These are phyloP conservation scores for Apis mellifera DNA, from an alignment of 1,140 invertebrate genomes.

Conservation along the genomic window Amel_HAv3.1 CM009943.2:2424001-2424500, in stretches of 20 bases:
- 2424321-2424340: conserved; percentile 82
- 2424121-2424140: conserved; percentile 85
- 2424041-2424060: conserved; percentile 83
- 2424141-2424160: conserved; percentile 76
- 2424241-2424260: no score
- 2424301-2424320: conserved; percentile 80
- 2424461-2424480: conserved; percentile 7
- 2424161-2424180: no score
- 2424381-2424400: conserved; percentile 82
- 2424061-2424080: conserved; percentile 84
- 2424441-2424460: background rate
- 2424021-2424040: conserved; percentile 68
- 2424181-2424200: background rate
- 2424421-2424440: background rate
- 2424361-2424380: conserved; percentile 82
- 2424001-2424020: conserved; percentile 36
- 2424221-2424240: no score
- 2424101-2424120: conserved; percentile 85
- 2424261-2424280: background rate
- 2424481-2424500: conserved; percentile 82
- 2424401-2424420: background rate
- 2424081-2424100: conserved; percentile 82
- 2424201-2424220: background rate
- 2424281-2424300: conserved; percentile 5
- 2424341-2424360: conserved; percentile 83